Percentiles rank a stretch among this genome's conserved stretches.
Conservation (phyloP, 2,888 invertebrate genomes). For the Drosophila testacea region DNA sequence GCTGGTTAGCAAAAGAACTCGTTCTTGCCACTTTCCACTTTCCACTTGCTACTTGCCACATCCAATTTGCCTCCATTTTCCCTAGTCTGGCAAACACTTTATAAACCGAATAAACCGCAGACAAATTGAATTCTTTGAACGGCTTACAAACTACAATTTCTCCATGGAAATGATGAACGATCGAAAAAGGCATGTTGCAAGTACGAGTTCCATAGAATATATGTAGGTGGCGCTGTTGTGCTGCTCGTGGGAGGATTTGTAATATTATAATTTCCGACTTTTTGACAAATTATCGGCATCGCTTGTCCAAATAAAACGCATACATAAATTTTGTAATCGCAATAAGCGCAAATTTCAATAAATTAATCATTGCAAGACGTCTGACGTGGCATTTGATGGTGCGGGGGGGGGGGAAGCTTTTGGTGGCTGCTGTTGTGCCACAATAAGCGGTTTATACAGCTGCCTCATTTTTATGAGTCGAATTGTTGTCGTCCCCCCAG, state of each 20-base stretch:
- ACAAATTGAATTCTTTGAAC: slow-evolving; percentile 59
- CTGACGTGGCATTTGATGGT: slow-evolving; percentile 26
- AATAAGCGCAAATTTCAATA: slow-evolving; percentile 78
- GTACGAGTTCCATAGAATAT: neutral
- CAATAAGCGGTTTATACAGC: slow-evolving; percentile 58
- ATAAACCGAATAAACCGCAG: slow-evolving; percentile 57
- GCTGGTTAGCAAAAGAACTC: slow-evolving; percentile 11
- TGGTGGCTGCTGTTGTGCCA: slow-evolving; percentile 13
- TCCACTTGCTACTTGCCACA: too few species aligned
- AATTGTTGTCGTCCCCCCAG: slow-evolving; percentile 17
- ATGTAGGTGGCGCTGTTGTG: neutral
- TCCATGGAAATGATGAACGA: slow-evolving; percentile 27
- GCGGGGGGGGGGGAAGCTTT: neutral
- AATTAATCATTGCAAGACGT: slow-evolving; percentile 72
- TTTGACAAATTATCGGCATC: slow-evolving; percentile 79
- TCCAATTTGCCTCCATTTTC: neutral
- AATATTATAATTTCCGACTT: slow-evolving; percentile 78
- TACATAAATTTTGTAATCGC: slow-evolving; percentile 72
- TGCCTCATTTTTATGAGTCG: slow-evolving; percentile 19
- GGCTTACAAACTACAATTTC: slow-evolving; percentile 33
- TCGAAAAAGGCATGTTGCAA: neutral
- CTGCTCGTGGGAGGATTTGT: neutral
- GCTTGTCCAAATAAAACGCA: slow-evolving; percentile 71
- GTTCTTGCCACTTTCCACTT: neutral
- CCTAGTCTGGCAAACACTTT: slow-evolving; percentile 24